These are phyloP conservation scores for Orchesellides sinensis DNA, from an alignment of 2,888 invertebrate species.

Conservation along the genomic window DNA sequence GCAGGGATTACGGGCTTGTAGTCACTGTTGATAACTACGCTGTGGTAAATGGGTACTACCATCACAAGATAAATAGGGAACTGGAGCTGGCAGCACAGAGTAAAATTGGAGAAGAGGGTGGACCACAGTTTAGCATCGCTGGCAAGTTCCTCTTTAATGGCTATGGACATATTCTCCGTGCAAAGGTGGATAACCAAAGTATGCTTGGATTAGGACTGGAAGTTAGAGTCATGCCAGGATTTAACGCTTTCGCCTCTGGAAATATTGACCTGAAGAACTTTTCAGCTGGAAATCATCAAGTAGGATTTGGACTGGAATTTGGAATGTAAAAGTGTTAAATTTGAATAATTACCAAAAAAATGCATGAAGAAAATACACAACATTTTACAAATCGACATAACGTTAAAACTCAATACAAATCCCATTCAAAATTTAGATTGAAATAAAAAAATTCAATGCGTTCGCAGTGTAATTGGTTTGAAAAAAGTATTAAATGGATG, in stretches of 20 bases:
- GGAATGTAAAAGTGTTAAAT: too few species aligned
- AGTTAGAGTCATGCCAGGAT: slow-evolving; percentile 25
- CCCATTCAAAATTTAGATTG: too few species aligned
- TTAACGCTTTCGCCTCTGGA: neutral
- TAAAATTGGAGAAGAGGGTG: slow-evolving; percentile 27
- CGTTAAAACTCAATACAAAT: too few species aligned
- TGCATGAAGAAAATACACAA: neutral
- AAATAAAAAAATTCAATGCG: too few species aligned
- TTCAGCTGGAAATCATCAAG: slow-evolving; percentile 46
- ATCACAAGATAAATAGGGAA: slow-evolving; percentile 35
- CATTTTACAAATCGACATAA: neutral
- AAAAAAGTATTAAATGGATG: too few species aligned
- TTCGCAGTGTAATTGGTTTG: too few species aligned
- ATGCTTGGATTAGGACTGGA: slow-evolving; percentile 47
- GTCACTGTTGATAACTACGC: slow-evolving; percentile 16
- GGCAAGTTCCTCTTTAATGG: slow-evolving; percentile 31
- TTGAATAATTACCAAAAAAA: too few species aligned
- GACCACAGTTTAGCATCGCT: slow-evolving; percentile 19
- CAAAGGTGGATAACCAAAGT: slow-evolving; percentile 49
- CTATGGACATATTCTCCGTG: slow-evolving; percentile 34
- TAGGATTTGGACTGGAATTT: slow-evolving; percentile 55
- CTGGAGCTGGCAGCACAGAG: slow-evolving; percentile 17
- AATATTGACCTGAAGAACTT: slow-evolving; percentile 47
- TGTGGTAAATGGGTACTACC: slow-evolving; percentile 18
- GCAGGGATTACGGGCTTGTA: slow-evolving; percentile 24